Percentiles rank a stretch among this genome's conserved stretches.
phyloP scores from a whole-genome alignment of 2,888 invertebrate genomes.

The Seira ritae region DNA sequence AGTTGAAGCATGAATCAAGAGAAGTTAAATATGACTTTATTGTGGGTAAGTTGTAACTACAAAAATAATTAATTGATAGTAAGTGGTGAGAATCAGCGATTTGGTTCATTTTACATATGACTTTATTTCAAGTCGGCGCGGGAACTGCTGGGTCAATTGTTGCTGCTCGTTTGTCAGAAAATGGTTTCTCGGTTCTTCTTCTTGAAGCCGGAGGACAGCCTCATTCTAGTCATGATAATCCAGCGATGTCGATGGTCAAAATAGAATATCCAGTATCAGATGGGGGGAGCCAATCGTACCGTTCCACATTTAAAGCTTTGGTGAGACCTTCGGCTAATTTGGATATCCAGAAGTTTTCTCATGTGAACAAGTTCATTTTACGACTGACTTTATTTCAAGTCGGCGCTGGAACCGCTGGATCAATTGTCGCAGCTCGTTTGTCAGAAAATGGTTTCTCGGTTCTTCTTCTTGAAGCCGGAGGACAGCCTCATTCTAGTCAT shows the following conservation, averaged over 20 bases:
- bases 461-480: constrained; percentile 55
- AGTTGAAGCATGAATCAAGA: neutral
- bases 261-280: constrained; percentile 4
- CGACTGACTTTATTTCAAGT: constrained; percentile 19
- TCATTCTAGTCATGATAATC: constrained; percentile 38
- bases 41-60: constrained; percentile 23
- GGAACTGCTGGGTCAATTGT: constrained; percentile 43
- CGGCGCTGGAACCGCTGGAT: constrained; percentile 44
- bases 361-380: constrained; percentile 40
- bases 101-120: neutral
- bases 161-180: constrained; percentile 34
- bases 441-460: constrained; percentile 31
- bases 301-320: constrained; percentile 34
- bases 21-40: constrained; percentile 49
- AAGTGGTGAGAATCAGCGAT: no score
- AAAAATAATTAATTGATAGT: no score
- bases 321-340: constrained; percentile 9
- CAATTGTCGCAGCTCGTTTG: constrained; percentile 38
- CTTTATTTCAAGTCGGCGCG: constrained; percentile 42
- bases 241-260: constrained; percentile 35
- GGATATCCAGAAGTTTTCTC: constrained; percentile 33
- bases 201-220: constrained; percentile 52
- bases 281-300: constrained; percentile 12
- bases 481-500: constrained; percentile 40
- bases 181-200: constrained; percentile 40